phyloP scores from a whole-genome alignment of 2,113 vertebrate genomes.

The Halcyon malimbica region DNA sequence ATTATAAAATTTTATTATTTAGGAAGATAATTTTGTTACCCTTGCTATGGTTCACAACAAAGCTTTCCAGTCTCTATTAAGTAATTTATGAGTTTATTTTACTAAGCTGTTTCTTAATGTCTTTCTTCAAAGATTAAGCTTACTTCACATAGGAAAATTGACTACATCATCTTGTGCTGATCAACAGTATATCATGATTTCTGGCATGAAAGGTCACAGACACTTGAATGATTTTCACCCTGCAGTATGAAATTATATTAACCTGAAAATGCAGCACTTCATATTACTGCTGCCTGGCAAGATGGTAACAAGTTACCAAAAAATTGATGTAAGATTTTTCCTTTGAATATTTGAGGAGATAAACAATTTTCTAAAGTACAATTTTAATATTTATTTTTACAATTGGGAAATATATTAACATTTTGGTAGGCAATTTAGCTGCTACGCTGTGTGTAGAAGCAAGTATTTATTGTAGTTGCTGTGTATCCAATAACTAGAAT shows the following conservation, averaged over 20 bases:
- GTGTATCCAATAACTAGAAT: neutral
- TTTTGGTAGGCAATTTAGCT: slow-evolving; percentile 21
- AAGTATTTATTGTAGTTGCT: neutral
- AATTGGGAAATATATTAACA: neutral
- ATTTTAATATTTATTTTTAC: slow-evolving; percentile 22
- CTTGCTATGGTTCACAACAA: neutral
- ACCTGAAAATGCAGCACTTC: neutral
- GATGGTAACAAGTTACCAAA: neutral
- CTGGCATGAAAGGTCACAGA: neutral
- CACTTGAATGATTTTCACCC: neutral
- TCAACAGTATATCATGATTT: neutral
- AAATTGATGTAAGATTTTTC: neutral
- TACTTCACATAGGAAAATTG: neutral
- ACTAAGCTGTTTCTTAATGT: neutral
- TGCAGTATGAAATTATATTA: neutral
- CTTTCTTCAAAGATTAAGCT: neutral
- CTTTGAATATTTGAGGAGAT: neutral
- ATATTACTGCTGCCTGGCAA: neutral
- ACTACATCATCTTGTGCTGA: neutral
- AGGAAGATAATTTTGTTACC: neutral
- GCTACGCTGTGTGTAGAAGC: neutral
- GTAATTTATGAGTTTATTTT: neutral
- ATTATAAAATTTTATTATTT: neutral
- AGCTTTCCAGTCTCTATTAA: neutral
- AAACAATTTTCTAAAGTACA: neutral